A percentile compares a stretch with the other conserved stretches of the same genome.
phyloP scores from a whole-genome alignment of 2,797 vertebrate species.

The Dendrocincla fuliginosa region DNA sequence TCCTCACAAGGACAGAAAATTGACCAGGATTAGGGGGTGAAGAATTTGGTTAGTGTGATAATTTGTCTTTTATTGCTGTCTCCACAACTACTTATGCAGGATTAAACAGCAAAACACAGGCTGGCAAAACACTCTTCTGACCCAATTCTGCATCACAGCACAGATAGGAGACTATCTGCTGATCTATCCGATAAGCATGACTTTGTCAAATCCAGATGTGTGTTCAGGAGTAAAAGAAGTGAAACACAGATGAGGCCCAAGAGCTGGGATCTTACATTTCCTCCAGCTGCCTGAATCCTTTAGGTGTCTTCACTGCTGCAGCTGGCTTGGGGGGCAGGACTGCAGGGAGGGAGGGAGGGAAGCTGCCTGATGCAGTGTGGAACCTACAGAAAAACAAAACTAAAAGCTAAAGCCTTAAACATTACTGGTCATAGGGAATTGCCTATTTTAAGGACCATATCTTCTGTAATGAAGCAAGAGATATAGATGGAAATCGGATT shows the following conservation, averaged over 20 bases:
- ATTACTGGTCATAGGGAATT: neutral
- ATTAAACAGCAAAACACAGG: slow-evolving; percentile 5
- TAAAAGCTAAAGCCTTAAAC: neutral
- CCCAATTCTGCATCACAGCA: neutral
- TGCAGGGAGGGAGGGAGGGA: neutral
- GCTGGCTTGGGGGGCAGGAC: neutral
- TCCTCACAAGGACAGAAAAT: neutral
- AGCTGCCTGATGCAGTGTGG: neutral
- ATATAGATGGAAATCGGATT: neutral
- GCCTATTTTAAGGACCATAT: neutral
- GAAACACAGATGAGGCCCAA: neutral
- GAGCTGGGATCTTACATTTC: neutral
- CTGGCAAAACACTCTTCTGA: neutral
- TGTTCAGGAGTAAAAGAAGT: neutral
- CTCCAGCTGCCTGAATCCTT: neutral
- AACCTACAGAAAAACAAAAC: neutral
- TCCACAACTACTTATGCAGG: neutral
- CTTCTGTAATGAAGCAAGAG: slow-evolving; percentile 7
- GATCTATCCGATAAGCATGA: neutral
- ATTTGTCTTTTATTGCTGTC: neutral
- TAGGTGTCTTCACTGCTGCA: neutral
- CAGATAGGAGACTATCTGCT: slow-evolving; percentile 17
- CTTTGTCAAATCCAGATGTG: slow-evolving; percentile 16
- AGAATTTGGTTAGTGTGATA: neutral
- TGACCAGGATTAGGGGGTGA: neutral